phyloP scores from a whole-genome alignment of 1,140 invertebrate genomes.

The Megalonaias nervosa region DNA sequence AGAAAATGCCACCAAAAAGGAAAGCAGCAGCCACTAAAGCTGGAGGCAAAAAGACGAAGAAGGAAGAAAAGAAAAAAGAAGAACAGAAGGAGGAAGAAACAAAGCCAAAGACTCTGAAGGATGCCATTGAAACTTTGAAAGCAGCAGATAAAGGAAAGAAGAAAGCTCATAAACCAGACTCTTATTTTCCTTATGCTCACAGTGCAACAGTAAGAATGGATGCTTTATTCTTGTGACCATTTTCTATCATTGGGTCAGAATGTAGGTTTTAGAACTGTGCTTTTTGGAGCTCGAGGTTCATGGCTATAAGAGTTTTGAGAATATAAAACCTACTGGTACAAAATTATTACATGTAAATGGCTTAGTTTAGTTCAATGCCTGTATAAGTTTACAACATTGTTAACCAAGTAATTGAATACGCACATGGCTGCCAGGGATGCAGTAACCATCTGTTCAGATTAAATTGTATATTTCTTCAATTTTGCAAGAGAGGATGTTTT shows the following conservation, averaged over 20 bases:
- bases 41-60: constrained; percentile 55
- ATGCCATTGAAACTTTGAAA: constrained; percentile 56
- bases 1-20: constrained; percentile 59
- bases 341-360: no score
- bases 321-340: not conserved
- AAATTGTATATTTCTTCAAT: no score
- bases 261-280: no score
- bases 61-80: not conserved
- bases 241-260: not conserved
- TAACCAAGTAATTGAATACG: no score
- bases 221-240: not conserved
- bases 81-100: constrained; percentile 29
- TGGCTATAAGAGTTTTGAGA: not conserved
- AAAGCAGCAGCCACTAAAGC: constrained; percentile 44
- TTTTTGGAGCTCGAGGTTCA: not conserved
- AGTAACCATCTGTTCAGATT: no score
- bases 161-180: constrained; percentile 53
- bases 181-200: constrained; percentile 27
- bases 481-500: no score
- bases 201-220: constrained; percentile 18
- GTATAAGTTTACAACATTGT: no score
- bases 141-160: constrained; percentile 43
- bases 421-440: no score
- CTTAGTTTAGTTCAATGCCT: no score
- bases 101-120: constrained; percentile 46